These are phyloP conservation scores for Aegotheles bennettii DNA, from an alignment of 2,113 vertebrate genomes.

Conservation along the genomic window DNA sequence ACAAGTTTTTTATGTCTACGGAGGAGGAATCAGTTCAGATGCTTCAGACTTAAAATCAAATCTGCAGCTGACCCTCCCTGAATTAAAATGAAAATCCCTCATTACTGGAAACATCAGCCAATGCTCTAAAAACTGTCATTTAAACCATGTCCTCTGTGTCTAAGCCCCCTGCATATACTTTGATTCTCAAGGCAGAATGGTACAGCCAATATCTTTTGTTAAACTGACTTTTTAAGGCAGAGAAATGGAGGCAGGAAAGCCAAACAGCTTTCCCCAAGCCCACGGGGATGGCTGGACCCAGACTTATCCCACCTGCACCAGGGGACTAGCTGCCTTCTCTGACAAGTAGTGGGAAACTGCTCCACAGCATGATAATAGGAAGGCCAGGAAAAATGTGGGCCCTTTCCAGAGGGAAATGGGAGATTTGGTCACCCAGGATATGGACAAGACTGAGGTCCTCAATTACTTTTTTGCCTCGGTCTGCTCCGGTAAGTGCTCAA, in stretches of 20 bases:
- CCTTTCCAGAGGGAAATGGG: too few relatives aligned
- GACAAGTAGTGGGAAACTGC: fast-evolving
- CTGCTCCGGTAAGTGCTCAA: too few relatives aligned
- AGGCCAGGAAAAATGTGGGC: too few relatives aligned
- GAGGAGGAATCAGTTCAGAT: not conserved
- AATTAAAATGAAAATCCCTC: not conserved
- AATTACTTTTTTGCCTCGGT: too few relatives aligned
- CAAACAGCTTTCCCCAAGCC: not conserved
- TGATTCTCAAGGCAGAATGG: not conserved
- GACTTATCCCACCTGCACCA: not conserved
- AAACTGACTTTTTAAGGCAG: not conserved
- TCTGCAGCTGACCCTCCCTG: not conserved
- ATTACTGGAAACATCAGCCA: not conserved
- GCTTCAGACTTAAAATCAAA: not conserved
- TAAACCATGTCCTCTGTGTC: not conserved
- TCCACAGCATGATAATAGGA: fast-evolving
- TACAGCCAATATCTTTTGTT: not conserved
- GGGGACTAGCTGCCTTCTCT: not conserved
- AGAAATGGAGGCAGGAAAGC: not conserved
- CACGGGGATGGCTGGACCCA: not conserved
- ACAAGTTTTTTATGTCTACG: not conserved
- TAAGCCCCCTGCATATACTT: not conserved
- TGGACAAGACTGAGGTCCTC: too few relatives aligned
- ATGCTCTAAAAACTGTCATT: not conserved
- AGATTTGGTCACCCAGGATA: too few relatives aligned